Evolutionary conservation across 2,113 vertebrate genomes (phyloP).

Genomic region (Morone saxatilis): DNA sequence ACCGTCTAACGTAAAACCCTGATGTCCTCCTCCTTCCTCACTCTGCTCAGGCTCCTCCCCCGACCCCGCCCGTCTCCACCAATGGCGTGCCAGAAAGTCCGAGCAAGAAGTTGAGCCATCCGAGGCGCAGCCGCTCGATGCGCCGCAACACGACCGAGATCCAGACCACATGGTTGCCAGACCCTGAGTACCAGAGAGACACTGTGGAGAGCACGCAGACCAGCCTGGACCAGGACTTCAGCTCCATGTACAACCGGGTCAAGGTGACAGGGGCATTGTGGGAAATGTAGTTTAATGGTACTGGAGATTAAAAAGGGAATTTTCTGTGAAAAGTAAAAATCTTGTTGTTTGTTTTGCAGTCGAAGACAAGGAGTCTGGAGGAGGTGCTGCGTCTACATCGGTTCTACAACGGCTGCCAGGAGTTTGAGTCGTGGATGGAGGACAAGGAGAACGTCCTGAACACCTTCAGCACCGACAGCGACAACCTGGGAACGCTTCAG

Average conservation of each 20-base stretch:
- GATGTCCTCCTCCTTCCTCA: background rate
- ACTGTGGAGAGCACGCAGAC: slow-evolving; percentile 86
- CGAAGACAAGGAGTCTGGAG: slow-evolving; percentile 84
- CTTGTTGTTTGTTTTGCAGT: slow-evolving; percentile 59
- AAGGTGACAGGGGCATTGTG: slow-evolving; percentile 80
- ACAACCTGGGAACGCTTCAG: slow-evolving; percentile 84
- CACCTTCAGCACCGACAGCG: slow-evolving; percentile 81
- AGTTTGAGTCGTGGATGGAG: slow-evolving; percentile 92
- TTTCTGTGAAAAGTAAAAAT: too few species aligned
- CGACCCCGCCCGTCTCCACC: slow-evolving; percentile 32
- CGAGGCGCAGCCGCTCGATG: slow-evolving; percentile 75
- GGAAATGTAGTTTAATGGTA: slow-evolving; percentile 8
- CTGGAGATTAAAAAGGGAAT: background rate
- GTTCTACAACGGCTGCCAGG: slow-evolving; percentile 88
- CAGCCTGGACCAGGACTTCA: slow-evolving; percentile 82
- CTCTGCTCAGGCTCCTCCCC: slow-evolving; percentile 39
- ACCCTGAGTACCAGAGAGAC: slow-evolving; percentile 85
- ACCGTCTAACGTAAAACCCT: too few species aligned
- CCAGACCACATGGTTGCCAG: slow-evolving; percentile 62
- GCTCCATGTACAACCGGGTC: slow-evolving; percentile 80
- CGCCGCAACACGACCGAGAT: slow-evolving; percentile 76
- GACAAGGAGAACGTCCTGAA: slow-evolving; percentile 88
- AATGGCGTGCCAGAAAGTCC: slow-evolving; percentile 42
- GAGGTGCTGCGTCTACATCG: slow-evolving; percentile 86
- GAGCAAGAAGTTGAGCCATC: slow-evolving; percentile 60